Base-by-base conservation (phyloP, 2,113 vertebrate species). In the Sarotherodon lohbergeri region DNA sequence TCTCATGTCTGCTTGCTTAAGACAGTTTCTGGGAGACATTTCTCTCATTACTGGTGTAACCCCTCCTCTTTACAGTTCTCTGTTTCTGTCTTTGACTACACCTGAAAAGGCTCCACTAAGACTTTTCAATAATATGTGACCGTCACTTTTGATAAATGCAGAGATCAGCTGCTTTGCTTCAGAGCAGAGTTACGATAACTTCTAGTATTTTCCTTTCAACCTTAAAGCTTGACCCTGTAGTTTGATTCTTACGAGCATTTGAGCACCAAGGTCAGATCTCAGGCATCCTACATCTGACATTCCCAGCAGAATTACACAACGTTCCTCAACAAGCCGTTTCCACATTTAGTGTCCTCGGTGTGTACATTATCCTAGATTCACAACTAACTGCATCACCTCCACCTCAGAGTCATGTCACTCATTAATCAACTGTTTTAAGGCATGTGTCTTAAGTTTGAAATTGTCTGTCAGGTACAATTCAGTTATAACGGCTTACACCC, bases 201-300 rank as follows among this genome's bases (percentile, higher is more conserved):
- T 57, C 56, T 57, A 13, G 2, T 57, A 12, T 29, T 29, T 27
- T 57, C 6, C 4, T 57, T 29, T 57, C 24, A 68, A 12, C 36
- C 63, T 68, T 41, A 43, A 4, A 71, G 3, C 66, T 41, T 5
- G n/a, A 71, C 24, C 11, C 76, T 55, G 76, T 55, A 24, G 32
- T 55, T 34, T 55, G 50, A 55, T 9, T 71, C 50, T 10, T 43
- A 24, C 0, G 46, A 34, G 46, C 0, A n/a, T 29, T 78, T 29
- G 71, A 78, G 46, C 41, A 78, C 27, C 16, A 50, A 50, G 24
- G 27, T 78, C 71, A 78, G 46, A n/a, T 79, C 46, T 79, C 29
- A 71, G 17, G 19, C 48, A 79, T 54, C 73, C 29, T 54, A 79
- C 73, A 79, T 34, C 48, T 22, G 48, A 54, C 12, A 12, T 34